A percentile compares a stretch with the other conserved stretches of the same genome.
Conservation (phyloP, 2,888 invertebrate species). For the Hedychridium roseum region DNA sequence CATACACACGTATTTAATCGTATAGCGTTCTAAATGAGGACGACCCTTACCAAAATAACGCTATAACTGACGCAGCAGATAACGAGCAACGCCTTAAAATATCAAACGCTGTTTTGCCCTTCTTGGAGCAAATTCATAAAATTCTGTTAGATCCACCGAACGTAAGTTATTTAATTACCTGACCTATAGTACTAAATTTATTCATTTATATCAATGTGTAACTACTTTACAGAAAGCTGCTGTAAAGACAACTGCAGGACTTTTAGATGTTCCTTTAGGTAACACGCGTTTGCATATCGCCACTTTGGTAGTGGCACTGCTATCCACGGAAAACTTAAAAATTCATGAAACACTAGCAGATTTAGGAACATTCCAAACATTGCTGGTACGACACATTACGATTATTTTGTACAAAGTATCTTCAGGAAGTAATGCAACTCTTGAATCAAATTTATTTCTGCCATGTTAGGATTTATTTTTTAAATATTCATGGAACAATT, state of each 20-base stretch:
- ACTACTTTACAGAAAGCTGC: constrained; percentile 66
- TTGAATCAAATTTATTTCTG: constrained; percentile 8
- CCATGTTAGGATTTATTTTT: constrained; percentile 82
- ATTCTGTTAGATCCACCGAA: constrained; percentile 76
- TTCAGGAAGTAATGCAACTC: background rate
- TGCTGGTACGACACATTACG: constrained; percentile 64
- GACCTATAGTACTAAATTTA: constrained; percentile 1
- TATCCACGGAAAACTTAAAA: constrained; percentile 76
- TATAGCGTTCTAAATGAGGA: constrained; percentile 38
- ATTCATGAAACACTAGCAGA: constrained; percentile 73
- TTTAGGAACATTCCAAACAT: constrained; percentile 67
- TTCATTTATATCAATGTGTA: too few species aligned
- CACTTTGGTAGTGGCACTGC: constrained; percentile 79
- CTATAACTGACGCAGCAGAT: constrained; percentile 62
- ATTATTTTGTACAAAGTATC: background rate
- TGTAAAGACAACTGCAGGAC: constrained; percentile 75
- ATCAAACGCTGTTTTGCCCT: constrained; percentile 73
- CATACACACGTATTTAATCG: background rate
- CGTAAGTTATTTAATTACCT: constrained; percentile 62
- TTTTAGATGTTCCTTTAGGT: constrained; percentile 79
- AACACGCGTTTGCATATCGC: constrained; percentile 82
- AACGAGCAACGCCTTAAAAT: constrained; percentile 70
- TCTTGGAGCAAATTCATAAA: constrained; percentile 75
- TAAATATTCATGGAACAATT: constrained; percentile 92
- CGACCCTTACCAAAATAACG: constrained; percentile 45